Base-by-base conservation (phyloP, 1,140 invertebrate genomes). In the Acromyrmex charruanus region DNA sequence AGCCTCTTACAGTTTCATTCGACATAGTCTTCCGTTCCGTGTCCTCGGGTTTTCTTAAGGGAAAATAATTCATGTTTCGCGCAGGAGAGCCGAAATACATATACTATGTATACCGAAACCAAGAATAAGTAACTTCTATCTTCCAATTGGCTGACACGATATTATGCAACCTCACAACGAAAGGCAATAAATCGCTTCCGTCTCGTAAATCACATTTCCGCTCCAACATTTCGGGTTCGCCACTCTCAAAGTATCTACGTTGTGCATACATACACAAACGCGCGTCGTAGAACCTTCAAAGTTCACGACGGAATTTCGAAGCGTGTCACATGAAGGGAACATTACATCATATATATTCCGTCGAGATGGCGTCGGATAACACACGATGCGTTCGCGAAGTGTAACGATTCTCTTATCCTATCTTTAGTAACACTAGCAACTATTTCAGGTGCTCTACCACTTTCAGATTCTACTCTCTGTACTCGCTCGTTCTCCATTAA, bases 141-240 rank as follows among this genome's bases (percentile, higher is more conserved):
- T 84, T 49, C 25, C 69, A 75, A 84, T 75, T 84, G 80, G 69
- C 44, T 63, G 80, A 51, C 69, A 39, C 39, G 80, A 58, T 84
- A 84, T 84, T 84, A 84, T 75, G 80, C 55, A 84, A 75, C 25
- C 39, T 49, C 55, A 51, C 35, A 61, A 74, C 25, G 55, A 84
- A 74, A 84, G n/a, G 69, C 69, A n/a, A 84, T 84, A 84, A 84
- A 84, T 84, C 80, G 69, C 80, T 74, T 61, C 68, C 55, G 80
- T 75, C 69, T 59, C 80, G 69, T 84, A 84, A 84, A 84, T 84
- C 80, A 84, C 68, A 61, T 84, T 74, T 82, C 61, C 68, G 68
- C 53, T 31, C 53, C 55, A 61, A 61, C 80, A 49, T 82, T 74
- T 82, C 68, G 80, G 77, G 25, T 35, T 49, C 80, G 69, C 55